phyloP scores from a whole-genome alignment of 2,888 invertebrate species.

The Apomyelois bistriatella region DNA sequence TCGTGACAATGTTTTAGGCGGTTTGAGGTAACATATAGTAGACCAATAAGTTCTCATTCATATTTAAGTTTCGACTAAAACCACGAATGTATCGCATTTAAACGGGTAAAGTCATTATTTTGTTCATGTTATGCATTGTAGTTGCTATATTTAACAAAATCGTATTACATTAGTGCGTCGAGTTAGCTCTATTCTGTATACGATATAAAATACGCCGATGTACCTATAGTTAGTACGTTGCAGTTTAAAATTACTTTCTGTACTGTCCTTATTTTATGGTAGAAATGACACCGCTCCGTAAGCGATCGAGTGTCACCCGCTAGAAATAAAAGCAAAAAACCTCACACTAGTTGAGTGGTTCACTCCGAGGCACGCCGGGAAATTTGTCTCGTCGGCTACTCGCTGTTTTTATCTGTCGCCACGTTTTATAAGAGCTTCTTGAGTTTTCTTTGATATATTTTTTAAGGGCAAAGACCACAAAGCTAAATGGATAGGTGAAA shows the following conservation, averaged over 20 bases:
- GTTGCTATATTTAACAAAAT: too few species aligned
- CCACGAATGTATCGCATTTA: too few species aligned
- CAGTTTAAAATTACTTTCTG: neutral
- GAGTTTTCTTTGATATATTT: constrained; percentile 14
- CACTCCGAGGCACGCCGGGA: constrained; percentile 65
- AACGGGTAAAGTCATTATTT: too few species aligned
- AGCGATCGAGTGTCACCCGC: constrained; percentile 76
- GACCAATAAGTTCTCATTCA: too few species aligned
- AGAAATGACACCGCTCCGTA: constrained; percentile 71
- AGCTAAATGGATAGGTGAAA: constrained; percentile 13
- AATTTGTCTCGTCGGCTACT: constrained; percentile 60
- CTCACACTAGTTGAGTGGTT: constrained; percentile 72
- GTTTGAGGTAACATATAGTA: too few species aligned
- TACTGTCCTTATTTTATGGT: constrained; percentile 22
- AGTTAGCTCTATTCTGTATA: too few species aligned
- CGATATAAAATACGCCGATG: too few species aligned
- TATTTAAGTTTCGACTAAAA: too few species aligned
- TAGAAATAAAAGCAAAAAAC: constrained; percentile 73
- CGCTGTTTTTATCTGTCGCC: constrained; percentile 30
- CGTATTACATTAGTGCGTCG: too few species aligned
- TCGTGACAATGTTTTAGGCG: too few species aligned
- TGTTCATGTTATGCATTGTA: too few species aligned
- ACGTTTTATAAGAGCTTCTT: constrained; percentile 23
- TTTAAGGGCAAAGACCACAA: constrained; percentile 11
- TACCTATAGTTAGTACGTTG: too few species aligned